These are phyloP conservation scores for Ditylenchus dipsaci DNA, from an alignment of 1,140 invertebrate species.

Conservation along the genomic window DNA sequence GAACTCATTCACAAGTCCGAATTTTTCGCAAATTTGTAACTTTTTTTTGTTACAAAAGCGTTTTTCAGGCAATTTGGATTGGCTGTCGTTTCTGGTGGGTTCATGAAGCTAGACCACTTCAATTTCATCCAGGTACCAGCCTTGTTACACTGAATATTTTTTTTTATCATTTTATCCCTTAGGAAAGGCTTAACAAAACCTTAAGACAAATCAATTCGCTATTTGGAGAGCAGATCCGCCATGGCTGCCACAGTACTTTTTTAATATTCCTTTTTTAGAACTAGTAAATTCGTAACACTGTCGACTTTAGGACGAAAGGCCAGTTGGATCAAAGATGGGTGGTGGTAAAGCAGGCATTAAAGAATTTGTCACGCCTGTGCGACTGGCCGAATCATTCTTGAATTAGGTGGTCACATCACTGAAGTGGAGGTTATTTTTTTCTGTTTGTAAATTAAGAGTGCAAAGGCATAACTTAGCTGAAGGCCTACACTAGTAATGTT, in stretches of 20 bases:
- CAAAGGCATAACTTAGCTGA: no score
- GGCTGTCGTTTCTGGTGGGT: constrained; percentile 50
- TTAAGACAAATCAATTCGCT: constrained; percentile 66
- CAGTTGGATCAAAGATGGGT: constrained; percentile 78
- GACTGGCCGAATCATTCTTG: constrained; percentile 83
- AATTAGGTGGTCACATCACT: constrained; percentile 83
- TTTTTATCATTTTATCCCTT: constrained; percentile 19
- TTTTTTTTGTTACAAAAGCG: neutral
- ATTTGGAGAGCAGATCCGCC: constrained; percentile 87
- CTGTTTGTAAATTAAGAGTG: neutral
- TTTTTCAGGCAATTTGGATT: constrained; percentile 45
- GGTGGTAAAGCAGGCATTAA: constrained; percentile 91
- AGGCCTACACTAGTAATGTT: no score
- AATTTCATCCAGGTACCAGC: constrained; percentile 44
- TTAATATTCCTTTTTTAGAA: constrained; percentile 43
- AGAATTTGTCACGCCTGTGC: constrained; percentile 89
- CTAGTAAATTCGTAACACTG: neutral
- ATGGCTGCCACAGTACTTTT: constrained; percentile 70
- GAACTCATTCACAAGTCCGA: neutral
- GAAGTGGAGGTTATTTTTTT: constrained; percentile 71
- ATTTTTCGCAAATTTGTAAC: neutral
- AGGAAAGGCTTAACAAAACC: constrained; percentile 54
- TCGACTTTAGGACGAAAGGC: constrained; percentile 71
- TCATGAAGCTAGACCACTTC: constrained; percentile 50
- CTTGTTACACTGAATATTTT: neutral